Percentiles rank a stretch among this genome's conserved stretches.
Conservation (phyloP, 2,888 invertebrate genomes). For the Orchesellides sinensis region DNA sequence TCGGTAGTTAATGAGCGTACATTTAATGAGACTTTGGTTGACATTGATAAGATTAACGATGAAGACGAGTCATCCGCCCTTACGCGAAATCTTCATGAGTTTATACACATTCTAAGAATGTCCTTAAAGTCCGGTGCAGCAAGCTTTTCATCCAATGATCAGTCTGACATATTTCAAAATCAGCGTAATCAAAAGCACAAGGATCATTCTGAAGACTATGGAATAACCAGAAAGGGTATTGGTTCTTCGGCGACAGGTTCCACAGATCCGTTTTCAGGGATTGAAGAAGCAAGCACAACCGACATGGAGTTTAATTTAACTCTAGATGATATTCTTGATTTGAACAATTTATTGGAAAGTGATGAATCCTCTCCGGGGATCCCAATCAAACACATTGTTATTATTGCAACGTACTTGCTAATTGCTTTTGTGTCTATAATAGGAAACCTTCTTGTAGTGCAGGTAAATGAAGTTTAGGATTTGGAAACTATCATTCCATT, state of each 20-base stretch:
- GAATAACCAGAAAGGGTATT: not conserved
- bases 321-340: constrained; percentile 70
- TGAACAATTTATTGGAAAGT: constrained; percentile 69
- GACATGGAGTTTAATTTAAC: constrained; percentile 70
- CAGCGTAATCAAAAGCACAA: not conserved
- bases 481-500: too few species aligned
- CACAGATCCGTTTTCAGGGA: constrained; percentile 41
- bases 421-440: constrained; percentile 72
- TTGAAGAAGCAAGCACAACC: constrained; percentile 42
- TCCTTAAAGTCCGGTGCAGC: constrained; percentile 55
- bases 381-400: constrained; percentile 68
- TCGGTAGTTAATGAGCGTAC: not conserved
- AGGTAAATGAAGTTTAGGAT: constrained; percentile 53
- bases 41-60: not conserved
- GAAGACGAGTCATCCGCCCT: constrained; percentile 48
- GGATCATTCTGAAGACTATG: constrained; percentile 3
- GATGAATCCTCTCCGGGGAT: constrained; percentile 43
- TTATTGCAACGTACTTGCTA: constrained; percentile 69
- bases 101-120: constrained; percentile 72
- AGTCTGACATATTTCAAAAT: not conserved
- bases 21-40: not conserved
- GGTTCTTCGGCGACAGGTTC: constrained; percentile 1
- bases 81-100: constrained; percentile 68
- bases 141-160: not conserved
- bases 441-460: constrained; percentile 73